Evolutionary conservation across 2,797 vertebrate genomes (phyloP).

Genomic region (Trachops cirrhosus): DNA sequence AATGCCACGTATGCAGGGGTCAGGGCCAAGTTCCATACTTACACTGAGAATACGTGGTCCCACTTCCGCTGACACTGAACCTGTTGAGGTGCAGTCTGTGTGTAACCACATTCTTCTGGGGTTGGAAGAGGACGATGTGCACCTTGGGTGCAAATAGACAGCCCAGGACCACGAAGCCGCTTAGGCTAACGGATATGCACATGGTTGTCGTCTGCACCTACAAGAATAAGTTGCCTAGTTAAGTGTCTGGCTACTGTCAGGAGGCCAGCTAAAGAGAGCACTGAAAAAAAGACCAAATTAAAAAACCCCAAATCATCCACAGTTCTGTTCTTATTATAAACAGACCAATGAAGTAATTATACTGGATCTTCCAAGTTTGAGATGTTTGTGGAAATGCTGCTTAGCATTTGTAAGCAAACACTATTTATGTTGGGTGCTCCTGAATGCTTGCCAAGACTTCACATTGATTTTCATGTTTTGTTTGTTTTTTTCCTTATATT

Average conservation of each 20-base stretch:
- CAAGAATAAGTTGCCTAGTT: slow-evolving; percentile 73
- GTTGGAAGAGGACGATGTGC: slow-evolving; percentile 98
- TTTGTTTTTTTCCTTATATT: neutral
- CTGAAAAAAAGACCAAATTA: neutral
- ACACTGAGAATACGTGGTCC: slow-evolving; percentile 96
- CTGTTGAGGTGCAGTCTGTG: slow-evolving; percentile 97
- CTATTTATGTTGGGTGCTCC: neutral
- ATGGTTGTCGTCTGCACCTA: slow-evolving; percentile 99
- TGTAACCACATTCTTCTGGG: slow-evolving; percentile 98
- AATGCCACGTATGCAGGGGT: neutral
- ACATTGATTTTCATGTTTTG: neutral
- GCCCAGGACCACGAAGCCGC: slow-evolving; percentile 97
- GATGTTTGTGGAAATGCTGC: slow-evolving; percentile 9
- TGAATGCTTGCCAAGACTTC: slow-evolving; percentile 18
- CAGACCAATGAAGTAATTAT: neutral
- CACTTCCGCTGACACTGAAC: slow-evolving; percentile 96
- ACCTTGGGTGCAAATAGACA: slow-evolving; percentile 99
- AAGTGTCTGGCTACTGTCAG: neutral
- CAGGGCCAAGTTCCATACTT: slow-evolving; percentile 72
- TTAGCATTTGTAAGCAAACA: slow-evolving; percentile 16
- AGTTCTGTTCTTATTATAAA: neutral
- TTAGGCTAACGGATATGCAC: slow-evolving; percentile 99
- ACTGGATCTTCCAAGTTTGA: neutral
- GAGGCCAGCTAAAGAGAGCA: neutral
- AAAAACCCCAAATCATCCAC: neutral